Evolutionary conservation across 2,888 invertebrate species (phyloP).

Genomic region (Celastrina argiolus): DNA sequence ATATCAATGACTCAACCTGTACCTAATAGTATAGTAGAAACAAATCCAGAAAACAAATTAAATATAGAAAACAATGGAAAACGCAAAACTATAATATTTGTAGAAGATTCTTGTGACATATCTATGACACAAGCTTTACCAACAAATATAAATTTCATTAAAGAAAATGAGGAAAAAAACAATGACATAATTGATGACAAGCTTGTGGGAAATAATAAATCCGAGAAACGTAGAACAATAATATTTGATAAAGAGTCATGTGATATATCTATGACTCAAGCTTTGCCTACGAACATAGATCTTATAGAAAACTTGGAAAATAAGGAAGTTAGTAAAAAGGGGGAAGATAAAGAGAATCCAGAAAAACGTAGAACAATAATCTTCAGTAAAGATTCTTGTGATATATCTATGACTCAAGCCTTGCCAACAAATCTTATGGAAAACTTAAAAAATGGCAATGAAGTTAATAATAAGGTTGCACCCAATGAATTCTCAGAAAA

Average conservation of each 20-base stretch:
- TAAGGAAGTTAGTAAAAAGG: no score
- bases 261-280: background rate
- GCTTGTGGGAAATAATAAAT: background rate
- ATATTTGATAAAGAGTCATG: no score
- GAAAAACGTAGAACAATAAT: no score
- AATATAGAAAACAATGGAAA: background rate
- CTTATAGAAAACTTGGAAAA: background rate
- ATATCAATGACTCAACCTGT: slow-evolving; percentile 39
- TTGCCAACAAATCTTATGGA: no score
- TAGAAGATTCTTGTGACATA: slow-evolving; percentile 13
- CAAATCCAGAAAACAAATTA: background rate
- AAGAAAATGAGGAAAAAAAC: slow-evolving; percentile 1
- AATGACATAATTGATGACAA: background rate
- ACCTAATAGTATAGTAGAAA: slow-evolving; percentile 32
- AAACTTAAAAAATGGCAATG: no score
- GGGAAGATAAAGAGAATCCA: no score
- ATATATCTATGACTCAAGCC: no score
- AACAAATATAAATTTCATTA: slow-evolving; percentile 28
- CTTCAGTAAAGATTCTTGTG: no score
- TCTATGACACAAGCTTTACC: slow-evolving; percentile 24
- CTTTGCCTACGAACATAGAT: slow-evolving; percentile 9
- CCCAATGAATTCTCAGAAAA: slow-evolving; percentile 16
- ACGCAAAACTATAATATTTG: slow-evolving; percentile 18
- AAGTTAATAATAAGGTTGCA: no score
- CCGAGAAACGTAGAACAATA: background rate